Evolutionary conservation across 2,888 invertebrate species (phyloP).

Genomic region (Zhengitettix transpicula): DNA sequence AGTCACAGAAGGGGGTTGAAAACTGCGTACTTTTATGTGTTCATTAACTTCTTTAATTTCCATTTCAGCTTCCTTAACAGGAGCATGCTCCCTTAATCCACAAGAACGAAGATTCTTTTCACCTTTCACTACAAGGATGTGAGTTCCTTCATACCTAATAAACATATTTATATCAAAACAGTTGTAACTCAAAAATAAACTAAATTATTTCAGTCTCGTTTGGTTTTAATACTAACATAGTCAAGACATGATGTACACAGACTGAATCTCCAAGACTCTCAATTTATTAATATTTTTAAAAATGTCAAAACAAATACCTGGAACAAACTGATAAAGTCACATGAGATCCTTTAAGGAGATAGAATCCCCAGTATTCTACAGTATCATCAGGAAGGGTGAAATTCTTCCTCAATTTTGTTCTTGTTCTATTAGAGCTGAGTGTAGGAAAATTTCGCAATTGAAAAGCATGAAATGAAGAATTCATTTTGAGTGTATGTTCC

Average conservation of each 20-base stretch:
- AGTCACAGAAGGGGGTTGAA: too few species aligned
- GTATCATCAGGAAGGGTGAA: conserved; percentile 73
- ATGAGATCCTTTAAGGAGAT: conserved; percentile 57
- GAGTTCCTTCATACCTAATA: conserved; percentile 43
- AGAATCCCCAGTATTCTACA: conserved; percentile 79
- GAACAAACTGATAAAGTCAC: conserved; percentile 68
- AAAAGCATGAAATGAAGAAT: conserved; percentile 49
- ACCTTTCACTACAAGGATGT: conserved; percentile 66
- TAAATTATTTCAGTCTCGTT: too few species aligned
- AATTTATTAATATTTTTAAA: too few species aligned
- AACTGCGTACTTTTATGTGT: too few species aligned
- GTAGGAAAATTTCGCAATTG: conserved; percentile 53
- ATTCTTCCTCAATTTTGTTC: conserved; percentile 61
- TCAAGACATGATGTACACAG: too few species aligned
- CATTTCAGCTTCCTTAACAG: neutral
- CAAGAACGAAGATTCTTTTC: conserved; percentile 61
- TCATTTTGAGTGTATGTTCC: conserved; percentile 62
- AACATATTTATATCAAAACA: neutral
- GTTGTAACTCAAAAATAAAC: too few species aligned
- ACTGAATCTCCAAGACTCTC: too few species aligned
- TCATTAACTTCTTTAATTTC: too few species aligned
- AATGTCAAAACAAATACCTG: conserved; percentile 25
- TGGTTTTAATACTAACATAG: too few species aligned
- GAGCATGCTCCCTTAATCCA: conserved; percentile 39
- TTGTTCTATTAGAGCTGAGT: conserved; percentile 46